Evolutionary conservation across 2,113 vertebrate species (phyloP), one percentile per base, ranked within the genome.

Genomic region (Trematocara zebra): DNA sequence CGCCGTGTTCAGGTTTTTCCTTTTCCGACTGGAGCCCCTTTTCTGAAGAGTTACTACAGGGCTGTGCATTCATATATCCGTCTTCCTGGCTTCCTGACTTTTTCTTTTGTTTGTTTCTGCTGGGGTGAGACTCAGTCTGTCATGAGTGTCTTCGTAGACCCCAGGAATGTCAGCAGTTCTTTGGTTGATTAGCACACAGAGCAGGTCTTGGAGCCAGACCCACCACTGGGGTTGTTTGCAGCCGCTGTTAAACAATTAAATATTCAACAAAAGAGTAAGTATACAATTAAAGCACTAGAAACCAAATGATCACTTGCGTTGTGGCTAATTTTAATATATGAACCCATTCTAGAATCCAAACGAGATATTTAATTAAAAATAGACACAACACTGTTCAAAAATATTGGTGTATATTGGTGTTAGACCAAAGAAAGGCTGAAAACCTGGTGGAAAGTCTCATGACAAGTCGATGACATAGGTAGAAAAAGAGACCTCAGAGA

Each of bases 131-230:
- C 37, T 84, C 37, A 31, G 42, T 82, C 49, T 17, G 23, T 64
- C 35, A 8, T 31, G 23, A 85, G 11, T 20, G 31, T 44, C 40
- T 12, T 2, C 44, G 54, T 80, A 49, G 35, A 26, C 8, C 18
- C 31, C 52, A 53, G 69, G 42, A 52, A 8, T 10, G 28, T 82
- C 37, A 53, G 31, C 56, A 49, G 37, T 35, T 17, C 51, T 85
- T 72, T 23, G 17, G 20, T n/a, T 28, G 49, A 91, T 91, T 92
- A 97, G 88, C 96, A 95, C 31, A 97, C 31, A 0, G 92, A 93
- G 90, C 96, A 97, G 47, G 96, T 96, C 94, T 96, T 96, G 69
- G 96, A 96, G 33, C 95, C 72, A 7, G 72, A 76, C 44, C 72
- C 87, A n/a, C 88, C 85, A 7, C 88, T 7, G 20, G 85, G 3